phyloP scores from a whole-genome alignment of 2,797 vertebrate species.

The Acanthis flammea region DNA sequence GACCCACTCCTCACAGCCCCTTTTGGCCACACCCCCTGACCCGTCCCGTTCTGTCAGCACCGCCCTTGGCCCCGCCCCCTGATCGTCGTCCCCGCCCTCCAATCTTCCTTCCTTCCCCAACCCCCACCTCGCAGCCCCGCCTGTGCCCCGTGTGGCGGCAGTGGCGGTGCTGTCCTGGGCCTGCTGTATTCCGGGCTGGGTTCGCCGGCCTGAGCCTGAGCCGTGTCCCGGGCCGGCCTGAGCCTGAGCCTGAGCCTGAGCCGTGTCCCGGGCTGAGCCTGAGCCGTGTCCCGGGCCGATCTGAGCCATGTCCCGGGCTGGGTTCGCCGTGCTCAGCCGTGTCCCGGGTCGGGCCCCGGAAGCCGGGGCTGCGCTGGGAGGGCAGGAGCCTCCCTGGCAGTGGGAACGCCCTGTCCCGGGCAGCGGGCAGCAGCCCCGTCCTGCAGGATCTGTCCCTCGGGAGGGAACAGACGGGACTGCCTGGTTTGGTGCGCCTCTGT shows the following conservation, averaged over 20 bases:
- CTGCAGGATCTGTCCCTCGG: not conserved
- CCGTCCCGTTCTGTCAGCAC: accelerated
- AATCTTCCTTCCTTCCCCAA: too few relatives aligned
- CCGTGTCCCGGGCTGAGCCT: not conserved
- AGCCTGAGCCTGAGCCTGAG: not conserved
- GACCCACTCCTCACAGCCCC: not conserved
- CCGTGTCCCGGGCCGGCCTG: not conserved
- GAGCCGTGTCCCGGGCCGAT: not conserved
- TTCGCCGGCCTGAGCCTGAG: not conserved
- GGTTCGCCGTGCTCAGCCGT: not conserved
- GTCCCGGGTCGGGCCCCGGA: too few relatives aligned
- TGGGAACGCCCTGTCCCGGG: not conserved
- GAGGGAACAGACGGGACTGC: not conserved
- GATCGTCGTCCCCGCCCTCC: too few relatives aligned
- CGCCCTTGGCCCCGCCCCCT: not conserved
- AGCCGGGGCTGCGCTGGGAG: not conserved
- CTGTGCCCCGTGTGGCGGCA: not conserved
- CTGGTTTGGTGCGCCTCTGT: too few relatives aligned
- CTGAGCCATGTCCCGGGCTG: not conserved
- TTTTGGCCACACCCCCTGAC: not conserved
- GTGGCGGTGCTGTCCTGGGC: accelerated
- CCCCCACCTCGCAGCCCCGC: not conserved
- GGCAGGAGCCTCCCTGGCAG: not conserved
- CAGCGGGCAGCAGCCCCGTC: not conserved
- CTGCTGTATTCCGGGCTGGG: not conserved